Percentiles rank a stretch among this genome's conserved stretches.
phyloP scores from a whole-genome alignment of 2,113 vertebrate species.

The Quiscalus mexicanus region DNA sequence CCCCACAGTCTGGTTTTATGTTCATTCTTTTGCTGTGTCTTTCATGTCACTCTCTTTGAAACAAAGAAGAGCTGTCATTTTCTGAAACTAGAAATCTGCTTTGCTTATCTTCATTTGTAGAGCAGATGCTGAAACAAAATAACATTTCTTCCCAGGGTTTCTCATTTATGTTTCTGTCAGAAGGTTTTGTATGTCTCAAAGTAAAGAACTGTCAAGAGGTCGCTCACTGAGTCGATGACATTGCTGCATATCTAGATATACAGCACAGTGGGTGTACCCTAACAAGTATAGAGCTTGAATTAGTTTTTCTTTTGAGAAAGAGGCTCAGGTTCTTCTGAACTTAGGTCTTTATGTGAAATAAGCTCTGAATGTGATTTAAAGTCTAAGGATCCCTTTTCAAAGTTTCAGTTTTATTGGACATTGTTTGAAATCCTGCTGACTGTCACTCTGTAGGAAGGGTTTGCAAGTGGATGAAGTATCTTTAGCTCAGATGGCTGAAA shows the following conservation, averaged over 20 bases:
- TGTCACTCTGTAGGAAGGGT: neutral
- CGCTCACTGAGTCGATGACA: neutral
- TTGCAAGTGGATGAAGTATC: neutral
- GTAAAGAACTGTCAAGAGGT: slow-evolving; percentile 17
- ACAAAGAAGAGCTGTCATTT: neutral
- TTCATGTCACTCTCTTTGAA: neutral
- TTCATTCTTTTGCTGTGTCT: neutral
- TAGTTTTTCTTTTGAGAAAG: neutral
- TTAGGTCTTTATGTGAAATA: neutral
- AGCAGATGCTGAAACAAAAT: slow-evolving; percentile 36
- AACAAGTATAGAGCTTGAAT: neutral
- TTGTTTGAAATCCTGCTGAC: neutral
- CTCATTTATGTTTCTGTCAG: slow-evolving; percentile 35
- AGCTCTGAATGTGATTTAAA: neutral
- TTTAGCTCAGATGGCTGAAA: neutral
- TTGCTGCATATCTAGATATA: neutral
- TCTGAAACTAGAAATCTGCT: neutral
- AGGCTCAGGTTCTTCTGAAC: neutral
- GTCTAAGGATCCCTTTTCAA: neutral
- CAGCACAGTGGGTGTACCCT: neutral
- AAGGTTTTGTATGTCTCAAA: neutral
- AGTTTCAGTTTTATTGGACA: neutral
- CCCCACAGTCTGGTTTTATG: neutral
- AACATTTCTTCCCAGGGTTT: slow-evolving; percentile 25
- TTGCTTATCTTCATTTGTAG: slow-evolving; percentile 18